Evolutionary conservation across 2,797 vertebrate species (phyloP).

Genomic region (Gymnopithys bicolor): DNA sequence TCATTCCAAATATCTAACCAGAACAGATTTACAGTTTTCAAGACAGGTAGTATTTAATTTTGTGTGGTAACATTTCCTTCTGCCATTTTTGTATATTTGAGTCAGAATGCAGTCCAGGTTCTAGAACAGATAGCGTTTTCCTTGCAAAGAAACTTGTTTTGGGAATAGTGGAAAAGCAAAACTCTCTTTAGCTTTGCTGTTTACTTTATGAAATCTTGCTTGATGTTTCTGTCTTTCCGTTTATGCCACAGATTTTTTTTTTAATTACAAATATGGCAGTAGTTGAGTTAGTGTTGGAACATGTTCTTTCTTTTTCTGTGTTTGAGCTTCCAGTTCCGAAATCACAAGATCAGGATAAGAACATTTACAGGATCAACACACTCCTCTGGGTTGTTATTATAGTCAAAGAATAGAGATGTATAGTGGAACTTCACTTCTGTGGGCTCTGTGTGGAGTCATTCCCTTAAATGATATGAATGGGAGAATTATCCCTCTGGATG

Average conservation of each 20-base stretch:
- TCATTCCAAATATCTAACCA: not conserved
- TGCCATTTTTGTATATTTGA: not conserved
- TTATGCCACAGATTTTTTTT: not conserved
- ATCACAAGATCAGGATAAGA: not conserved
- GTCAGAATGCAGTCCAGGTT: not conserved
- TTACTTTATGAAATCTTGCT: not conserved
- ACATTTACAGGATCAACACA: not conserved
- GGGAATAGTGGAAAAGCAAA: not conserved
- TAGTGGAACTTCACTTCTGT: not conserved
- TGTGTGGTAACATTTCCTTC: not conserved
- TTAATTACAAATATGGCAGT: not conserved
- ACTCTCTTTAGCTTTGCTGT: not conserved
- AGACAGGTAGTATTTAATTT: not conserved
- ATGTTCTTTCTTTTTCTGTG: not conserved
- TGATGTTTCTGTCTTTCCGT: not conserved
- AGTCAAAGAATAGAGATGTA: not conserved
- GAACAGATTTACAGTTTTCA: not conserved
- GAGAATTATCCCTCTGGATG: constrained; percentile 4
- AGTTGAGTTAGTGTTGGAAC: not conserved
- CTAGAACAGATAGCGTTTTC: not conserved
- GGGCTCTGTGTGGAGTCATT: not conserved
- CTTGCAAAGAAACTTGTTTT: not conserved
- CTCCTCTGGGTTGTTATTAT: constrained; percentile 15
- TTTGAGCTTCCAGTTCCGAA: not conserved
- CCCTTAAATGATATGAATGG: constrained; percentile 17